phyloP scores from a whole-genome alignment of 1,140 invertebrate genomes.

The Apolygus lucorum region DNA sequence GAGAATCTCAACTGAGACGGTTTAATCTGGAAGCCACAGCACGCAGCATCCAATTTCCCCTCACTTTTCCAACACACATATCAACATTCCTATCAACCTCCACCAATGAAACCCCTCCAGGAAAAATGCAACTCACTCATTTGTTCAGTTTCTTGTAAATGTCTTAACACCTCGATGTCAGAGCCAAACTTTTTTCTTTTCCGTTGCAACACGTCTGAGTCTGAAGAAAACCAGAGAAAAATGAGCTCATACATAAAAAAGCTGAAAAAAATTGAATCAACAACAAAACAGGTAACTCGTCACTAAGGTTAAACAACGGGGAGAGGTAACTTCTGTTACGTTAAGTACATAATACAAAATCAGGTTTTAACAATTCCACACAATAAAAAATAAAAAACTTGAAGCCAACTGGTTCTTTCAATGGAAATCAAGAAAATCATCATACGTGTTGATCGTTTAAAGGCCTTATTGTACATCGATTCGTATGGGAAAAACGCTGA shows the following conservation, averaged over 20 bases:
- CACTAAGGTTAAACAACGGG: constrained; percentile 30
- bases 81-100: not conserved
- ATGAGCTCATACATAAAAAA: too few relatives aligned
- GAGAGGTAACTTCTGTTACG: constrained; percentile 24
- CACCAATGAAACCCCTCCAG: not conserved
- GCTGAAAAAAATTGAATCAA: constrained; percentile 32
- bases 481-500: too few relatives aligned
- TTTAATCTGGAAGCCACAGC: not conserved
- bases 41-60: not conserved
- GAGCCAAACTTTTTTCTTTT: constrained; percentile 48
- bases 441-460: not conserved
- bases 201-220: constrained; percentile 45
- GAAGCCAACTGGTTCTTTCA: not conserved
- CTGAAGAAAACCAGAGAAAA: constrained; percentile 41
- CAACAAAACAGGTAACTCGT: constrained; percentile 40
- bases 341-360: constrained; percentile 25
- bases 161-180: not conserved
- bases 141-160: not conserved
- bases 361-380: not conserved
- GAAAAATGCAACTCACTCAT: not conserved
- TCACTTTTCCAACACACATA: not conserved
- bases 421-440: not conserved
- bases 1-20: not conserved
- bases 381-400: not conserved
- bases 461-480: not conserved